Percentiles rank a stretch among this genome's conserved stretches.
Conservation (phyloP, 2,113 vertebrate species). For the Nyctibius bracteatus region DNA sequence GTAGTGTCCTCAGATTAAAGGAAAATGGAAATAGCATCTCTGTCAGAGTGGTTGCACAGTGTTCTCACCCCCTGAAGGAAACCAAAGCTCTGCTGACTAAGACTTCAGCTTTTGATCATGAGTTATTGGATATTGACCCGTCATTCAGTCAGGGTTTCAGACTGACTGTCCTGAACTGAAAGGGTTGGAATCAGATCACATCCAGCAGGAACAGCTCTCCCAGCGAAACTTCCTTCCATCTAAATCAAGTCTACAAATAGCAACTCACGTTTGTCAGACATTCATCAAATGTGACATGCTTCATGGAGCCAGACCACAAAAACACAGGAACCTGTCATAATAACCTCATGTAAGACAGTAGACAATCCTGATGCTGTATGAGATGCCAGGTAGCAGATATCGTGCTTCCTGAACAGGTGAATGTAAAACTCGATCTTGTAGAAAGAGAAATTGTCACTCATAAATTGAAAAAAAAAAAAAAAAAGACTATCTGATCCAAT, state of each 20-base stretch:
- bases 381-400: background rate
- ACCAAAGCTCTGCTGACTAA: conserved; percentile 69
- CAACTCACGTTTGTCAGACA: conserved; percentile 64
- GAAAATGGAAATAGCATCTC: conserved; percentile 54
- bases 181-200: conserved; percentile 38
- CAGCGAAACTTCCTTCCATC: conserved; percentile 46
- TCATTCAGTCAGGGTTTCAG: conserved; percentile 64
- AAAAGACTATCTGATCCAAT: background rate
- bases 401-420: background rate
- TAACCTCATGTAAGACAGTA: background rate
- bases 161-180: conserved; percentile 60
- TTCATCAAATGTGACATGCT: conserved; percentile 64
- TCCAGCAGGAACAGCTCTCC: conserved; percentile 16
- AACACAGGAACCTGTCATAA: conserved; percentile 29
- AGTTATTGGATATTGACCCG: conserved; percentile 72
- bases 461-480: background rate
- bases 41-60: conserved; percentile 35
- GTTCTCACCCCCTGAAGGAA: conserved; percentile 69
- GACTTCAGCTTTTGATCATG: conserved; percentile 72
- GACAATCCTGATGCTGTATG: background rate
- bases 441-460: background rate
- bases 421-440: background rate
- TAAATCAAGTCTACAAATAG: conserved; percentile 64
- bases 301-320: conserved; percentile 43
- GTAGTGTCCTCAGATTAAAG: conserved; percentile 70